phyloP scores from a whole-genome alignment of 2,113 vertebrate species.

The Chamaetylas fuelleborni region DNA sequence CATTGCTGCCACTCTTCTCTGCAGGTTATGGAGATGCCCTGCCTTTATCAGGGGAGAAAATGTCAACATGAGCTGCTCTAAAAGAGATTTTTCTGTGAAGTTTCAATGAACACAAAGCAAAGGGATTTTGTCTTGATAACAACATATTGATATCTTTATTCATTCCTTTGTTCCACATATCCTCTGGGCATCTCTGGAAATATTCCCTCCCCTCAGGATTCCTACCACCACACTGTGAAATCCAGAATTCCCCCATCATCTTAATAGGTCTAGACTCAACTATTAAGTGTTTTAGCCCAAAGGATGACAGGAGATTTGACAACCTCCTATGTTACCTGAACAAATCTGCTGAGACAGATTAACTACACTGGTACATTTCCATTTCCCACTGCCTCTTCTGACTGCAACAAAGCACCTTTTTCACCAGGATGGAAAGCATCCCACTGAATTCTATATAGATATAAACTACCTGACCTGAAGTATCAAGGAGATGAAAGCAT shows the following conservation, averaged over 20 bases:
- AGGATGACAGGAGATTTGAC: conserved; percentile 32
- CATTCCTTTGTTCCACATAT: neutral
- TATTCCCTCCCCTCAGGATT: neutral
- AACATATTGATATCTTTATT: conserved; percentile 4
- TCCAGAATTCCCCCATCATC: neutral
- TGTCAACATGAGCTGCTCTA: neutral
- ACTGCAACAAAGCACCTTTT: neutral
- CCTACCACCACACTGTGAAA: neutral
- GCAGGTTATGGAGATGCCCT: neutral
- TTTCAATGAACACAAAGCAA: neutral
- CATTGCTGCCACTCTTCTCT: neutral
- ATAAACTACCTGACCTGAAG: neutral
- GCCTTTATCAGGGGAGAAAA: neutral
- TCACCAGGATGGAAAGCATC: neutral
- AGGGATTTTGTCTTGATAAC: neutral
- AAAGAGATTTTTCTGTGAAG: neutral
- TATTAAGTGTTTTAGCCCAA: conserved; percentile 28
- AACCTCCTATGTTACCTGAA: neutral
- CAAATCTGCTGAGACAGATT: conserved; percentile 8
- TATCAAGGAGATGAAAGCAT: neutral
- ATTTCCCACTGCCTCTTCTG: neutral
- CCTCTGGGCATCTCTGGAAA: neutral
- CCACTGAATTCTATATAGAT: neutral
- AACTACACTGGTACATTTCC: neutral
- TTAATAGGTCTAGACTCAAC: neutral